Percentiles rank a stretch among this genome's conserved stretches.
phyloP scores from a whole-genome alignment of 64 coral and sea anemone genomes.

The Porites australiensis region DNA sequence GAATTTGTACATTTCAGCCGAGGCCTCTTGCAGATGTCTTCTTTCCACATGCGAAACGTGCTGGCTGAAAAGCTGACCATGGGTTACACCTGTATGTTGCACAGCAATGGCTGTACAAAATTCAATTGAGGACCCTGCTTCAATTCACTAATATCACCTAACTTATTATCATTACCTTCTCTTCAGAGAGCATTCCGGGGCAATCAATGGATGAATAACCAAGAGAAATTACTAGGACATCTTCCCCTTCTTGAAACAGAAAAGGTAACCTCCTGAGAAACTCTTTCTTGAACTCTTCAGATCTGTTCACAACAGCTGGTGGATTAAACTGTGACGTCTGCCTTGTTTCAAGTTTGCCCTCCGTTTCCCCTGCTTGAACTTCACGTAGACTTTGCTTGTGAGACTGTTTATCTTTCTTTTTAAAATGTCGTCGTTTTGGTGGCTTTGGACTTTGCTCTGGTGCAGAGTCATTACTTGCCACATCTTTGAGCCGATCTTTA shows the following conservation, averaged over 20 bases:
- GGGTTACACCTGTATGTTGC: too few relatives aligned
- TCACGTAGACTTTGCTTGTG: neutral
- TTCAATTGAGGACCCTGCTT: too few relatives aligned
- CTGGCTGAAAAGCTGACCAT: too few relatives aligned
- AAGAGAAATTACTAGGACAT: constrained; percentile 69
- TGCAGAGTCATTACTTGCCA: neutral
- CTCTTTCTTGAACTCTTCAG: constrained; percentile 56
- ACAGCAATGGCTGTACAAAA: too few relatives aligned
- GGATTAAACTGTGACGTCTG: constrained; percentile 7
- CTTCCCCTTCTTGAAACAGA: constrained; percentile 50
- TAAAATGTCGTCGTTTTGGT: constrained; percentile 4
- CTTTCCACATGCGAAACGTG: too few relatives aligned
- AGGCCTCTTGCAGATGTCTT: too few relatives aligned
- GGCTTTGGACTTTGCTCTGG: constrained; percentile 23
- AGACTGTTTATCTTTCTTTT: neutral
- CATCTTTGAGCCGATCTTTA: neutral
- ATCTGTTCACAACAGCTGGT: constrained; percentile 4
- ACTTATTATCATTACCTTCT: constrained; percentile 43
- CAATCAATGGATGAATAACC: constrained; percentile 70
- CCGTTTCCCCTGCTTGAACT: neutral
- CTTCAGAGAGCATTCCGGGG: constrained; percentile 83
- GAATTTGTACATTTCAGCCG: too few relatives aligned
- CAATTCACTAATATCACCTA: too few relatives aligned
- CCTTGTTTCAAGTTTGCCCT: neutral
- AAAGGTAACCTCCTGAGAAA: constrained; percentile 43